Conservation (phyloP, 1,140 invertebrate genomes). For the Calycopis cecrops region DNA sequence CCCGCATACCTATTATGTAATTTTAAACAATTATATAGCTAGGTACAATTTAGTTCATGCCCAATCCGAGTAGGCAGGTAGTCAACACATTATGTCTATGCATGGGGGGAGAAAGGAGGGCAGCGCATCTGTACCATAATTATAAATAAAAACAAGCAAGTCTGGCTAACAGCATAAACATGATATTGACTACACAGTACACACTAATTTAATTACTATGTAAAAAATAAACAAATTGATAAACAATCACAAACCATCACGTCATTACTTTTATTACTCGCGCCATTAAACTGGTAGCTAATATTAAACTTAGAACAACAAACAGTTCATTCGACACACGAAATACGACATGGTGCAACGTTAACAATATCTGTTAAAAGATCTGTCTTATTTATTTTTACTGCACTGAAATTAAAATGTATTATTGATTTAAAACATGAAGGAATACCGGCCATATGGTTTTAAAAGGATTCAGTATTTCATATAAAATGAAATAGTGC, state of each 20-base stretch:
- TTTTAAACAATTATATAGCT: too few relatives aligned
- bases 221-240: not conserved
- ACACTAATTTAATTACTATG: too few relatives aligned
- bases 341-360: not conserved
- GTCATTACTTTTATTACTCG: not conserved
- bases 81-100: too few relatives aligned
- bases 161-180: too few relatives aligned
- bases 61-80: too few relatives aligned
- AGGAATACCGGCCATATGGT: not conserved
- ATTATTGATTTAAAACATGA: conserved; percentile 1
- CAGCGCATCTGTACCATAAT: too few relatives aligned
- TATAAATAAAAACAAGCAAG: too few relatives aligned
- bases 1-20: too few relatives aligned
- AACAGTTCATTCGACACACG: conserved; percentile 2
- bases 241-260: conserved; percentile 1
- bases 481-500: too few relatives aligned
- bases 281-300: conserved; percentile 2
- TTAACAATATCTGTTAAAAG: conserved; percentile 1
- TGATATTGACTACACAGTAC: too few relatives aligned
- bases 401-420: not conserved
- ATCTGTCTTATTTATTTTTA: conserved; percentile 1
- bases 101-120: too few relatives aligned
- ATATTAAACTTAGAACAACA: conserved; percentile 7
- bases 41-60: too few relatives aligned
- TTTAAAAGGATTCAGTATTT: not conserved